Evolutionary conservation across 2,888 invertebrate genomes (phyloP).

Genomic region (Ischnus inquisitorius): DNA sequence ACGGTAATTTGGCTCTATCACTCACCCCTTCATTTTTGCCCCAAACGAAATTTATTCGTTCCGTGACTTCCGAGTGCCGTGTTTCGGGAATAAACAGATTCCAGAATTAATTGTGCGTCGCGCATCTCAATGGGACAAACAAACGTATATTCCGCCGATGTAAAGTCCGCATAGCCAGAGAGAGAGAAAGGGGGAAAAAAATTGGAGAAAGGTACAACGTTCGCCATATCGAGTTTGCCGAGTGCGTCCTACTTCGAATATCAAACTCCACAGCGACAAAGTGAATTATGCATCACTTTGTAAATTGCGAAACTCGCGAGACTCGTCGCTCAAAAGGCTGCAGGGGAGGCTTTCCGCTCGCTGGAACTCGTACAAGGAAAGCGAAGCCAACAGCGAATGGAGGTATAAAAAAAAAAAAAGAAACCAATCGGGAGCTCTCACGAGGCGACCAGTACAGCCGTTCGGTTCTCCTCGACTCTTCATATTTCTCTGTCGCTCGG

Average conservation of each 20-base stretch:
- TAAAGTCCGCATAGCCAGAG: too few species aligned
- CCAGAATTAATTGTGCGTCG: background rate
- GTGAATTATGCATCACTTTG: background rate
- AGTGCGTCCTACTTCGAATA: background rate
- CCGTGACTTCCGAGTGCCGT: background rate
- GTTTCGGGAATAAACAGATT: background rate
- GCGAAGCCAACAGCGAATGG: slow-evolving; percentile 48
- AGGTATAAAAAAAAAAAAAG: slow-evolving; percentile 24
- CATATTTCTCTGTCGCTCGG: slow-evolving; percentile 1
- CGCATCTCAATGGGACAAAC: background rate
- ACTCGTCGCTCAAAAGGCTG: slow-evolving; percentile 38
- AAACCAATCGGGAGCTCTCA: slow-evolving; percentile 22
- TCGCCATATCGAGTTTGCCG: slow-evolving; percentile 3
- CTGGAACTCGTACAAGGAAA: slow-evolving; percentile 65
- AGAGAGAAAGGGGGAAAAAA: too few species aligned
- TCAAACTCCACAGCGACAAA: background rate
- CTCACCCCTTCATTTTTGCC: background rate
- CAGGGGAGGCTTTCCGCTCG: background rate
- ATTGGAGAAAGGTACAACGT: too few species aligned
- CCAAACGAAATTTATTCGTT: background rate
- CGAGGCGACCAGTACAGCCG: slow-evolving; percentile 8
- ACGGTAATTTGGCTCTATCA: background rate
- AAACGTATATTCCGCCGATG: background rate
- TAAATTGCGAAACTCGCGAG: slow-evolving; percentile 40
- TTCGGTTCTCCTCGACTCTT: slow-evolving; percentile 18